Evolutionary conservation across 2,888 invertebrate species (phyloP).

Genomic region (Linnaemya vulpina): DNA sequence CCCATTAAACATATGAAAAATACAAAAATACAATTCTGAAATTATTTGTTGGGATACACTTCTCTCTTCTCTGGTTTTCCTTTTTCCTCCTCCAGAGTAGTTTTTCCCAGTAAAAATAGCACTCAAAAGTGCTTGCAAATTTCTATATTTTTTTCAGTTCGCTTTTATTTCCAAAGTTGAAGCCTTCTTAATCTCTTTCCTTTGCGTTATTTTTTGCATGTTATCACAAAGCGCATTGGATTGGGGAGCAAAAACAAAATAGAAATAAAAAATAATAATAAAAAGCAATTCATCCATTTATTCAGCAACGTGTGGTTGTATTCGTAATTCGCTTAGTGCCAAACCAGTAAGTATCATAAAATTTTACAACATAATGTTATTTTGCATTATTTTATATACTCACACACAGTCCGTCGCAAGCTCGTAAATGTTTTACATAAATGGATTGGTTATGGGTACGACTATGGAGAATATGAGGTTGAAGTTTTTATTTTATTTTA

Average conservation of each 20-base stretch:
- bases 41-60: slow-evolving; percentile 10
- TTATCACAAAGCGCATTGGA: slow-evolving; percentile 63
- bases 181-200: slow-evolving; percentile 51
- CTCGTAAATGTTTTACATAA: slow-evolving; percentile 38
- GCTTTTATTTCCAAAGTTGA: slow-evolving; percentile 6
- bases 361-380: slow-evolving; percentile 71
- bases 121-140: slow-evolving; percentile 51
- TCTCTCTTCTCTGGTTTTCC: slow-evolving; percentile 21
- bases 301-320: slow-evolving; percentile 19
- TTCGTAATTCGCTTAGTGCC: slow-evolving; percentile 53
- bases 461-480: slow-evolving; percentile 21
- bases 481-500: slow-evolving; percentile 30
- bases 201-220: slow-evolving; percentile 52
- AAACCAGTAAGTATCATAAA: slow-evolving; percentile 68
- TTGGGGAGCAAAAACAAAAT: slow-evolving; percentile 29
- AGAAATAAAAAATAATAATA: no score
- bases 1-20: no score
- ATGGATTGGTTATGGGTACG: slow-evolving; percentile 13
- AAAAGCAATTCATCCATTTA: slow-evolving; percentile 15
- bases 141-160: slow-evolving; percentile 33
- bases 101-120: slow-evolving; percentile 19
- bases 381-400: slow-evolving; percentile 58
- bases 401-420: slow-evolving; percentile 9
- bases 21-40: slow-evolving; percentile 29
- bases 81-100: background rate